Conservation (phyloP, 2,113 vertebrate species). For the Alethe castanea region DNA sequence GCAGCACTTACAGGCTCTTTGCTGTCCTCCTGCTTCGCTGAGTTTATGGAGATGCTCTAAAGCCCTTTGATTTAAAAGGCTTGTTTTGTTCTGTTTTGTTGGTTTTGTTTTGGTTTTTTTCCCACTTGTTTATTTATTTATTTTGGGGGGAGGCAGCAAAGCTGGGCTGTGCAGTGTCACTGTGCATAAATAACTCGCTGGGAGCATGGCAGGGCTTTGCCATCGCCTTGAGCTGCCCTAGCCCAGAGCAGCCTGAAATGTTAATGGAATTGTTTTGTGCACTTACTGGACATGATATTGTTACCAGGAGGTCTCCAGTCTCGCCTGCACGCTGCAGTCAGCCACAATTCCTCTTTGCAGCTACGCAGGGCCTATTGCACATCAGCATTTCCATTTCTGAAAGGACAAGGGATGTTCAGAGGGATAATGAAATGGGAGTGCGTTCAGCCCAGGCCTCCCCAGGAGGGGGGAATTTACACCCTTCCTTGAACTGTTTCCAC, state of each 20-base stretch:
- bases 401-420: neutral
- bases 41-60: neutral
- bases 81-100: neutral
- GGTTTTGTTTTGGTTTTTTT: neutral
- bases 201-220: neutral
- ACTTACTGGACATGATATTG: neutral
- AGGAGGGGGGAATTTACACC: neutral
- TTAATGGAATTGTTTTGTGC: slow-evolving; percentile 16
- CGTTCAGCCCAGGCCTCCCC: neutral
- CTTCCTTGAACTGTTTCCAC: neutral
- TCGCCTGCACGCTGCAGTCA: neutral
- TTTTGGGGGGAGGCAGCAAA: neutral
- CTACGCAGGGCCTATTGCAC: neutral
- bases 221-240: neutral
- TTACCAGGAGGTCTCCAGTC: neutral
- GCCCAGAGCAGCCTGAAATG: slow-evolving; percentile 11
- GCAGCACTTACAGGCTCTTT: neutral
- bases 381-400: neutral
- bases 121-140: neutral
- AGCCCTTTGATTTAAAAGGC: neutral
- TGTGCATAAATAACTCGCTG: neutral
- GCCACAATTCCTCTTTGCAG: neutral
- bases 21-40: neutral
- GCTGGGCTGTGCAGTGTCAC: neutral
- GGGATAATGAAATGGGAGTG: neutral